These are phyloP conservation scores for Epirrhoe tristata DNA, from an alignment of 2,888 invertebrate species.

Conservation along the genomic window DNA sequence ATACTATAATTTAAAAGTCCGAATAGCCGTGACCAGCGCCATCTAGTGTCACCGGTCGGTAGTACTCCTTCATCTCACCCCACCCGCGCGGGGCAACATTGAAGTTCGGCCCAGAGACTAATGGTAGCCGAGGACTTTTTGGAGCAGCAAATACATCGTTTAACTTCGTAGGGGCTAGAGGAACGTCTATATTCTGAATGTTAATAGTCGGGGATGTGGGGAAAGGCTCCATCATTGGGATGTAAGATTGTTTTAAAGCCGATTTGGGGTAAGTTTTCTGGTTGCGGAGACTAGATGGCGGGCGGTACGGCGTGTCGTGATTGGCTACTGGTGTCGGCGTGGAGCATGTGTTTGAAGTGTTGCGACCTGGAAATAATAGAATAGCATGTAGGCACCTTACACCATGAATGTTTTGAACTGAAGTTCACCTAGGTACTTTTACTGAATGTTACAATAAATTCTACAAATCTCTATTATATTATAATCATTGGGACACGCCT, in stretches of 20 bases:
- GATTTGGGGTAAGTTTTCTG: conserved; percentile 81
- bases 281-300: conserved; percentile 77
- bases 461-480: too few species aligned
- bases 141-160: conserved; percentile 80
- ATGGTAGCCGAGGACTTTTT: conserved; percentile 70
- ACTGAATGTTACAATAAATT: too few species aligned
- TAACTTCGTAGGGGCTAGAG: conserved; percentile 77
- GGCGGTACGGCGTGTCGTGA: conserved; percentile 82
- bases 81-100: conserved; percentile 94
- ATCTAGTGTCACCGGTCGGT: conserved; percentile 90
- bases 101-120: conserved; percentile 87
- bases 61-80: conserved; percentile 88
- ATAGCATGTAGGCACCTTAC: neutral
- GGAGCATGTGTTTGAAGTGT: conserved; percentile 77
- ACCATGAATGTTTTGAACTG: neutral
- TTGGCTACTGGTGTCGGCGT: conserved; percentile 78
- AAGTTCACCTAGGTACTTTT: too few species aligned
- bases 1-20: conserved; percentile 76
- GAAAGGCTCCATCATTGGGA: conserved; percentile 82
- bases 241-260: conserved; percentile 68
- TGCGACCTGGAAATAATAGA: conserved; percentile 70
- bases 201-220: conserved; percentile 72
- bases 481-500: too few species aligned
- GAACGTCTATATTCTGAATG: conserved; percentile 67
- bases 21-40: conserved; percentile 80